Conservation (phyloP, 2,113 vertebrate genomes). For the Dicaeum eximium region DNA sequence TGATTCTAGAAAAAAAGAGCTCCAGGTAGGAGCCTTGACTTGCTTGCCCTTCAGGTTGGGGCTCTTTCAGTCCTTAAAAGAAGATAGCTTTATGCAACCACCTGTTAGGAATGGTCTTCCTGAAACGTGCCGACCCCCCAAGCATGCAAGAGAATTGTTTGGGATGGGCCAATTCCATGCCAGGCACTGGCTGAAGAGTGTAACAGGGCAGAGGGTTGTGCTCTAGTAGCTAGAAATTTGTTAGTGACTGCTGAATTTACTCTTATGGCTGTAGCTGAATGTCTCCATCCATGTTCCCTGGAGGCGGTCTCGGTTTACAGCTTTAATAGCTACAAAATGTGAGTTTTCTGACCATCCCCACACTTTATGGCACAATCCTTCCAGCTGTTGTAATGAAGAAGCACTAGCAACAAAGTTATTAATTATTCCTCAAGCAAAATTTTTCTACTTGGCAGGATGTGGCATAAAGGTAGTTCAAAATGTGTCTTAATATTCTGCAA, state of each 20-base stretch:
- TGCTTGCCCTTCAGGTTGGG: not conserved
- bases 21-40: not conserved
- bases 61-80: not conserved
- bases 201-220: not conserved
- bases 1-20: not conserved
- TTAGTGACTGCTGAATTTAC: not conserved
- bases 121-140: not conserved
- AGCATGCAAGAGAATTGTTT: not conserved
- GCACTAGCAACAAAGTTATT: not conserved
- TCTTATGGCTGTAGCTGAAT: not conserved
- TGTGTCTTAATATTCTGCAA: slow-evolving; percentile 13
- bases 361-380: not conserved
- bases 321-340: slow-evolving; percentile 7
- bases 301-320: not conserved
- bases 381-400: slow-evolving; percentile 18
- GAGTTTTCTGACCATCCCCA: slow-evolving; percentile 5
- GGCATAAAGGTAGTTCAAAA: not conserved
- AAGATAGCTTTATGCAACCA: not conserved
- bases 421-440: not conserved
- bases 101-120: not conserved
- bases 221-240: not conserved
- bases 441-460: not conserved
- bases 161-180: not conserved
- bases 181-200: not conserved
- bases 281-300: slow-evolving; percentile 2